These are phyloP conservation scores for Fukomys damarensis DNA, from an alignment of 2,113 vertebrate species.

Conservation along the genomic window DNA sequence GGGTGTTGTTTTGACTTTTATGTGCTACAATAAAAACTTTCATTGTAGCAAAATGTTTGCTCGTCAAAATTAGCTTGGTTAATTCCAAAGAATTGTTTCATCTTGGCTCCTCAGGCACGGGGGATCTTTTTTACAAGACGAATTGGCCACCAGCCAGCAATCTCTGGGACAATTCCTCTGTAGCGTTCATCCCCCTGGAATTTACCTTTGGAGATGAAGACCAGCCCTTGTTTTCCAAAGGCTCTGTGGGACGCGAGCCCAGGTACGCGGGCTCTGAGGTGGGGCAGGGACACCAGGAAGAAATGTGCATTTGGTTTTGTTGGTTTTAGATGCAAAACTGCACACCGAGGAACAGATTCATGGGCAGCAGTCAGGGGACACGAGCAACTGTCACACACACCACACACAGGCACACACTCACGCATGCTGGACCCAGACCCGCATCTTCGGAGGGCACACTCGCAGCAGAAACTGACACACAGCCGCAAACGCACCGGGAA, in stretches of 20 bases:
- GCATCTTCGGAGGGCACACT: not conserved
- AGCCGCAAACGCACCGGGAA: not conserved
- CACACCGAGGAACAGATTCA: not conserved
- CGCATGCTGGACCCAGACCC: not conserved
- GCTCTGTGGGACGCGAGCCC: not conserved
- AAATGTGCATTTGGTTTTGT: not conserved
- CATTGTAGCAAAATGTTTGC: conserved; percentile 82
- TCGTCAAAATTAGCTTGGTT: conserved; percentile 80
- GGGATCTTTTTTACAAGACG: conserved; percentile 82
- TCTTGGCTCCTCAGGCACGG: conserved; percentile 82
- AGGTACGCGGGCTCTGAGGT: not conserved
- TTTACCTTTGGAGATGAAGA: conserved; percentile 76
- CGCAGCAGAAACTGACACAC: rapidly evolving
- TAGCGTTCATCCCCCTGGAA: conserved; percentile 79
- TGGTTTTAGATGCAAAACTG: not conserved
- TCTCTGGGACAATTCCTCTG: conserved; percentile 81
- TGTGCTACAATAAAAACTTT: conserved; percentile 83
- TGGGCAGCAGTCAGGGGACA: not conserved
- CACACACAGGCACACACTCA: not conserved
- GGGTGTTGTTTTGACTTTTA: conserved; percentile 82
- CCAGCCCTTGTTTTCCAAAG: conserved; percentile 40
- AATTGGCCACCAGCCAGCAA: conserved; percentile 84
- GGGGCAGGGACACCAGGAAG: not conserved
- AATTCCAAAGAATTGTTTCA: conserved; percentile 87
- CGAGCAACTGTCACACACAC: not conserved